These are phyloP conservation scores for Phymatocera aterrima DNA, from an alignment of 2,888 invertebrate species.

Conservation along the genomic window DNA sequence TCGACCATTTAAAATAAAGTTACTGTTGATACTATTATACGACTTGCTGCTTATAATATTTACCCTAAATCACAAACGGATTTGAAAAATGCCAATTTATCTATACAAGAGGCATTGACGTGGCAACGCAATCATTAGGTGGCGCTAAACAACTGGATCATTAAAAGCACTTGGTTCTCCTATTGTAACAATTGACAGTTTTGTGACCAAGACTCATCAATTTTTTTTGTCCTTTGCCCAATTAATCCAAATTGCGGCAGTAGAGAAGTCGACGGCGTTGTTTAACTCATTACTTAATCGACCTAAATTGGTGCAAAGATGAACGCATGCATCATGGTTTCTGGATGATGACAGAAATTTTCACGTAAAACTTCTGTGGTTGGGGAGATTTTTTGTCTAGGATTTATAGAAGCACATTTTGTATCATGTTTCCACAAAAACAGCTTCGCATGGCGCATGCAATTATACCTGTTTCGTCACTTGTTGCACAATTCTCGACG, in stretches of 20 bases:
- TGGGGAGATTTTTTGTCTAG: too few relatives aligned
- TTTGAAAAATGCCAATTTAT: too few relatives aligned
- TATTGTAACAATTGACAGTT: not conserved
- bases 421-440: too few relatives aligned
- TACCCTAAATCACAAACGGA: too few relatives aligned
- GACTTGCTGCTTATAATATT: not conserved
- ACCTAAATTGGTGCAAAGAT: not conserved
- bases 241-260: too few relatives aligned
- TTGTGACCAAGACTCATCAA: too few relatives aligned
- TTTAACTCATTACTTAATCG: not conserved
- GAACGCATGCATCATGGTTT: not conserved
- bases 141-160: not conserved
- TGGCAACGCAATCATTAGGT: not conserved
- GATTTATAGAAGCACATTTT: too few relatives aligned
- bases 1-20: not conserved
- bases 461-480: not conserved
- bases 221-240: not conserved
- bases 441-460: too few relatives aligned
- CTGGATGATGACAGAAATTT: too few relatives aligned
- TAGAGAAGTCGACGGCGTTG: not conserved
- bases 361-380: too few relatives aligned
- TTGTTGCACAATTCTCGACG: not conserved
- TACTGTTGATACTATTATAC: conserved; percentile 19
- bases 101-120: too few relatives aligned
- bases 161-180: not conserved